phyloP scores from a whole-genome alignment of 2,888 invertebrate species.

The Meta bourneti region DNA sequence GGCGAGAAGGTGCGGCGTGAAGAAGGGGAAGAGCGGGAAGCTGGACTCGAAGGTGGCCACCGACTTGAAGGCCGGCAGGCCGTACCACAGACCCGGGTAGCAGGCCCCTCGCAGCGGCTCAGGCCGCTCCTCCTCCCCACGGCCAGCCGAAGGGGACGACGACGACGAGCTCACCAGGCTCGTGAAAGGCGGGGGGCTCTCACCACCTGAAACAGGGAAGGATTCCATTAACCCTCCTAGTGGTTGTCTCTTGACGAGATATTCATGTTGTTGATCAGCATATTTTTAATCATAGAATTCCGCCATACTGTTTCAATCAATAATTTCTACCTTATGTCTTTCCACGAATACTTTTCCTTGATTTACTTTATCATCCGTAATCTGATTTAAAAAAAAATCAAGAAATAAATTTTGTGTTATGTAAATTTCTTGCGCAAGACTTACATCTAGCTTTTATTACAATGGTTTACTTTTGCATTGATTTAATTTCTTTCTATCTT shows the following conservation, averaged over 20 bases:
- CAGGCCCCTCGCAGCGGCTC: constrained; percentile 43
- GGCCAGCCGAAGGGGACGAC: background rate
- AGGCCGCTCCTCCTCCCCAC: background rate
- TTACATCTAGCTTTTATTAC: too few relatives aligned
- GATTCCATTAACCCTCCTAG: background rate
- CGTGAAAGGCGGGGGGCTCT: constrained; percentile 50
- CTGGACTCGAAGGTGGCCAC: constrained; percentile 73
- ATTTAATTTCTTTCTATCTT: too few relatives aligned
- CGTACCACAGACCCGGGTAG: constrained; percentile 73
- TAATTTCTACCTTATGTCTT: too few relatives aligned
- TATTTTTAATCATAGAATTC: too few relatives aligned
- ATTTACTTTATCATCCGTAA: too few relatives aligned
- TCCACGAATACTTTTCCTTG: too few relatives aligned
- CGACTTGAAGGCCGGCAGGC: constrained; percentile 70
- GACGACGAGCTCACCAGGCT: constrained; percentile 36
- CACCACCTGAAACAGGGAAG: constrained; percentile 28
- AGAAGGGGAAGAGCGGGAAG: constrained; percentile 70
- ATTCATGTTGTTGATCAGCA: too few relatives aligned
- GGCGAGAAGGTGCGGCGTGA: constrained; percentile 66
- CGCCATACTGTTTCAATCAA: too few relatives aligned
- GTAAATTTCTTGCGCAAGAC: too few relatives aligned
- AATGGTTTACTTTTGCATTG: too few relatives aligned
- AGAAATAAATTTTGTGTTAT: too few relatives aligned
- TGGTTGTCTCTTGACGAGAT: background rate
- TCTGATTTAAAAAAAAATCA: too few relatives aligned